These are phyloP conservation scores for Lochmaea crataegi DNA, from an alignment of 2,888 invertebrate species.

Conservation along the genomic window DNA sequence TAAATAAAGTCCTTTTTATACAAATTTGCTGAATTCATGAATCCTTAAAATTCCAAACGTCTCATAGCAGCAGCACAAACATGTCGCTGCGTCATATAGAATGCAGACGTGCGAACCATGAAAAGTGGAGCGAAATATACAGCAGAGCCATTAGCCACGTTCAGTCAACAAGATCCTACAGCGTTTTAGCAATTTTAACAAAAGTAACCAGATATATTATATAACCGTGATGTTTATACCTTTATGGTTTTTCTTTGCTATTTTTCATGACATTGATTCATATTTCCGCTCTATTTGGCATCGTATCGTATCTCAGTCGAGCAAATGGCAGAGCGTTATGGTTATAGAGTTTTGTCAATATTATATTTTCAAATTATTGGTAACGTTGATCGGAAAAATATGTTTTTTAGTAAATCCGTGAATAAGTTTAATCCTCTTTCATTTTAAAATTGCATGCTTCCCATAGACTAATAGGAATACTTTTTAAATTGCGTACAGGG, in stretches of 20 bases:
- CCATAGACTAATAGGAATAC: too few relatives aligned
- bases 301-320: neutral
- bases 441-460: too few relatives aligned
- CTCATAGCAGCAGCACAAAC: neutral
- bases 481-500: too few relatives aligned
- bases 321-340: neutral
- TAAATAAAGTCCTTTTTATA: neutral
- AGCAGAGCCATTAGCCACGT: slow-evolving; percentile 48
- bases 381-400: too few relatives aligned
- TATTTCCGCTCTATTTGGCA: neutral
- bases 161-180: slow-evolving; percentile 47
- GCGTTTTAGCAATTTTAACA: slow-evolving; percentile 36
- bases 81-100: neutral
- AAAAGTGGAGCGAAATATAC: neutral
- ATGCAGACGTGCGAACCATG: neutral
- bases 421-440: too few relatives aligned
- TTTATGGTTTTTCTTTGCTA: slow-evolving; percentile 1
- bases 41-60: neutral
- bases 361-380: neutral
- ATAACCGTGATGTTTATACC: neutral
- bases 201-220: slow-evolving; percentile 35
- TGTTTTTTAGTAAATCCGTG: too few relatives aligned
- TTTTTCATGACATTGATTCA: slow-evolving; percentile 7
- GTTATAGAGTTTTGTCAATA: neutral
- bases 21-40: neutral